Evolutionary conservation across 2,113 vertebrate species (phyloP).

Genomic region (Pyrgilauda ruficollis): DNA sequence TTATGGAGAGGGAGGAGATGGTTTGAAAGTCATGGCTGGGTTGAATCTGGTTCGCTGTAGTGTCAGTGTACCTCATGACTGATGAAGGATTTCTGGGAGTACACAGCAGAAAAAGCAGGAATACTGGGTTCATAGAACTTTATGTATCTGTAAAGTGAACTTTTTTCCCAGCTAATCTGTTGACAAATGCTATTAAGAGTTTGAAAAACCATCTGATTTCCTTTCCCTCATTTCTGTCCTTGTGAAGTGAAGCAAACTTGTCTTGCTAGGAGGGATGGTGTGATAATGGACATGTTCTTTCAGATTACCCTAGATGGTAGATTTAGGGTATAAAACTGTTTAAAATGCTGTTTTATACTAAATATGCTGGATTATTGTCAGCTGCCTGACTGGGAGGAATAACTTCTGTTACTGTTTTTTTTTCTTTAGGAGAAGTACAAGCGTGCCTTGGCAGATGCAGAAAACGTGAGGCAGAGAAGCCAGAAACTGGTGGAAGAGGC

Average conservation of each 20-base stretch:
- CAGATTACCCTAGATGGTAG: neutral
- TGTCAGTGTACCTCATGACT: neutral
- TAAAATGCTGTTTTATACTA: neutral
- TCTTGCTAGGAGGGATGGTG: neutral
- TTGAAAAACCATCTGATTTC: neutral
- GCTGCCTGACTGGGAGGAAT: neutral
- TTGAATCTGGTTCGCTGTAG: neutral
- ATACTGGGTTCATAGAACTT: neutral
- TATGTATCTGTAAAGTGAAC: neutral
- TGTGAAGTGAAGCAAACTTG: neutral
- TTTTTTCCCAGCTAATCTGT: neutral
- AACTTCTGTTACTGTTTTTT: neutral
- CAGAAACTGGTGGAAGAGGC: conserved; percentile 93
- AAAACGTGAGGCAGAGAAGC: conserved; percentile 90
- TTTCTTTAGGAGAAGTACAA: conserved; percentile 90
- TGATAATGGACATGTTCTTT: neutral
- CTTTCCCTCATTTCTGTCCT: neutral
- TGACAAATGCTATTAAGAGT: neutral
- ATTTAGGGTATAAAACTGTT: neutral
- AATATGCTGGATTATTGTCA: neutral
- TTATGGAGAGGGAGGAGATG: neutral
- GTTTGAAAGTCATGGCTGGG: neutral
- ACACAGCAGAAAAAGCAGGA: neutral
- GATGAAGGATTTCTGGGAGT: neutral
- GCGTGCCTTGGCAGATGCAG: conserved; percentile 91